phyloP scores from a whole-genome alignment of 2,888 invertebrate genomes.

The Petrophora chlorosata region DNA sequence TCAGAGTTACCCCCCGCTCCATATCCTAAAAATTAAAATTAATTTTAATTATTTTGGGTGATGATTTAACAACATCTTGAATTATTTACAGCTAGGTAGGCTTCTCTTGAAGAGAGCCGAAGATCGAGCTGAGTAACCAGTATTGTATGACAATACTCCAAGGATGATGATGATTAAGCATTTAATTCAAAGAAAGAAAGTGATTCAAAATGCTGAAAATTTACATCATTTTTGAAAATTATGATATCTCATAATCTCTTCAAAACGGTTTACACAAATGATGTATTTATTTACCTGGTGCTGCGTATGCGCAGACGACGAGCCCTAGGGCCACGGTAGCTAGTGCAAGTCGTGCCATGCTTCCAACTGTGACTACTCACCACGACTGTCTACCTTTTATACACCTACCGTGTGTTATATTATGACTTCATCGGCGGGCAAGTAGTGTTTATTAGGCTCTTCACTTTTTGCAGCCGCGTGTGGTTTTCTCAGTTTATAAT shows the following conservation, averaged over 20 bases:
- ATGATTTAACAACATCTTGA: too few species aligned
- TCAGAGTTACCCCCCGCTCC: constrained; percentile 33
- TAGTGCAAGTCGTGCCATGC: constrained; percentile 66
- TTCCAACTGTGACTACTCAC: constrained; percentile 45
- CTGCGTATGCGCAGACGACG: constrained; percentile 58
- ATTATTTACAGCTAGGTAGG: too few species aligned
- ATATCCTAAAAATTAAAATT: constrained; percentile 36
- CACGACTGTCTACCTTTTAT: constrained; percentile 47
- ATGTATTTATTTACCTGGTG: constrained; percentile 51
- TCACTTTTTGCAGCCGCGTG: constrained; percentile 57
- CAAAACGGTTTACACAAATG: neutral
- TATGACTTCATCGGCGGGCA: constrained; percentile 49
- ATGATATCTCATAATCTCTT: neutral
- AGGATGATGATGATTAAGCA: too few species aligned
- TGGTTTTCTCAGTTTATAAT: constrained; percentile 43
- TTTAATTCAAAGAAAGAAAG: too few species aligned
- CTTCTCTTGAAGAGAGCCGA: too few species aligned
- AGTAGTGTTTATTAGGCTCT: constrained; percentile 59
- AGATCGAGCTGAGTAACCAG: too few species aligned
- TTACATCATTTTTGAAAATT: neutral
- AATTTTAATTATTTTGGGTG: neutral
- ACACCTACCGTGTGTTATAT: constrained; percentile 49
- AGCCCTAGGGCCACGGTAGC: constrained; percentile 63
- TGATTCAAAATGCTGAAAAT: too few species aligned
- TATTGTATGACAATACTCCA: too few species aligned